Percentiles rank a stretch among this genome's conserved stretches.
Conservation (phyloP, 2,888 invertebrate genomes). For the Lithophane ornitopus region DNA sequence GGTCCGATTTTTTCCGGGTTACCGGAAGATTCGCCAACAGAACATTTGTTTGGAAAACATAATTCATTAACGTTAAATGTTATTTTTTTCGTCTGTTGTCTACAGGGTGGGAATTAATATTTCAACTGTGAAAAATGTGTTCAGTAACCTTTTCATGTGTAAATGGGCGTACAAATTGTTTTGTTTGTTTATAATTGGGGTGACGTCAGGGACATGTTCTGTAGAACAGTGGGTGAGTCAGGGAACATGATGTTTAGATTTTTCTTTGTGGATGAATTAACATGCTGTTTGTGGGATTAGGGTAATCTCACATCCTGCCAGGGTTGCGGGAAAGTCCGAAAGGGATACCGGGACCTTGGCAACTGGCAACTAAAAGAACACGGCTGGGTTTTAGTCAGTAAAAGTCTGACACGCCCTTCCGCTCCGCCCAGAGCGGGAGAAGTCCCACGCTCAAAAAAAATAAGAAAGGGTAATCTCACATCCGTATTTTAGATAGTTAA, state of each 20-base stretch:
- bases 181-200: conserved; percentile 57
- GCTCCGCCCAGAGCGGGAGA: too few species aligned
- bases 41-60: conserved; percentile 46
- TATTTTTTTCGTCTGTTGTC: conserved; percentile 20
- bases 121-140: conserved; percentile 48
- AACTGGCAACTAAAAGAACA: too few species aligned
- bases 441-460: too few species aligned
- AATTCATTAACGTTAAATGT: conserved; percentile 41
- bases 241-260: conserved; percentile 8
- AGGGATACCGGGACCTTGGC: too few species aligned
- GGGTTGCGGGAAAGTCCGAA: too few species aligned
- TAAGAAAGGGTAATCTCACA: too few species aligned
- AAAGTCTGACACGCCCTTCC: too few species aligned
- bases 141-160: conserved; percentile 48
- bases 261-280: conserved; percentile 17
- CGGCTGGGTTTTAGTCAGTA: too few species aligned
- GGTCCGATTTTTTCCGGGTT: conserved; percentile 10
- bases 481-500: neutral
- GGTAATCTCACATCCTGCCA: too few species aligned
- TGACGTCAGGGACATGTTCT: conserved; percentile 25
- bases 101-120: conserved; percentile 31
- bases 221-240: neutral
- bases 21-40: conserved; percentile 12
- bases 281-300: conserved; percentile 1
- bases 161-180: conserved; percentile 52